Percentiles rank a stretch among this genome's conserved stretches.
These are phyloP conservation scores for Reticulitermes speratus DNA, from an alignment of 1,140 invertebrate genomes.

Conservation along the genomic window DNA sequence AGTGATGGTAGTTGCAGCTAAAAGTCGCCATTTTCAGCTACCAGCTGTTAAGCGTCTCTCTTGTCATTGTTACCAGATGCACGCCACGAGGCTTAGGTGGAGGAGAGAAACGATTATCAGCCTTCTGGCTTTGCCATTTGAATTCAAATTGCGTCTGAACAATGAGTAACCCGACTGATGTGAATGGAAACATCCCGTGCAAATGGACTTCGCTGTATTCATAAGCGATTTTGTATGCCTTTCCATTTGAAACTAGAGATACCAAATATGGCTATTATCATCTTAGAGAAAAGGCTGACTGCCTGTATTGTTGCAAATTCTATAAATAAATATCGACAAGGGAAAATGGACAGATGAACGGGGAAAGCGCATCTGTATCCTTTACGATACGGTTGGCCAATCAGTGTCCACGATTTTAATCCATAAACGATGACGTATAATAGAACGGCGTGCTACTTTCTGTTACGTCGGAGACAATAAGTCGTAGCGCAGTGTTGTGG, in stretches of 20 bases:
- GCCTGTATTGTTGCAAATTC: neutral
- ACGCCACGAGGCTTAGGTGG: neutral
- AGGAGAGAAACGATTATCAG: neutral
- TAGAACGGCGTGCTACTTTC: neutral
- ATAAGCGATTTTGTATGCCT: neutral
- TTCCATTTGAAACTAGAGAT: neutral
- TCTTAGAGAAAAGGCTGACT: neutral
- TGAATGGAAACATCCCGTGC: neutral
- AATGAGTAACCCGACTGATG: neutral
- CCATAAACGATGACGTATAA: neutral
- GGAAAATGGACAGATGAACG: neutral
- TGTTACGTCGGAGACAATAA: neutral
- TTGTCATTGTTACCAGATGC: conserved; percentile 9
- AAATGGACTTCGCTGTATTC: neutral
- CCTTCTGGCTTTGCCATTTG: conserved; percentile 10
- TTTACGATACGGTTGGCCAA: neutral
- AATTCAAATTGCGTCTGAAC: conserved; percentile 12
- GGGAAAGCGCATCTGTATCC: neutral
- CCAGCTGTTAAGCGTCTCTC: neutral
- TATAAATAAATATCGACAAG: conserved; percentile 10
- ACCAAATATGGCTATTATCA: neutral
- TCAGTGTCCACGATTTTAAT: neutral
- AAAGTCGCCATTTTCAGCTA: neutral
- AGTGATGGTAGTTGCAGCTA: neutral
- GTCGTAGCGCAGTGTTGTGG: neutral